Conservation (phyloP, 1,140 invertebrate genomes). For the Berghia stephanieae region DNA sequence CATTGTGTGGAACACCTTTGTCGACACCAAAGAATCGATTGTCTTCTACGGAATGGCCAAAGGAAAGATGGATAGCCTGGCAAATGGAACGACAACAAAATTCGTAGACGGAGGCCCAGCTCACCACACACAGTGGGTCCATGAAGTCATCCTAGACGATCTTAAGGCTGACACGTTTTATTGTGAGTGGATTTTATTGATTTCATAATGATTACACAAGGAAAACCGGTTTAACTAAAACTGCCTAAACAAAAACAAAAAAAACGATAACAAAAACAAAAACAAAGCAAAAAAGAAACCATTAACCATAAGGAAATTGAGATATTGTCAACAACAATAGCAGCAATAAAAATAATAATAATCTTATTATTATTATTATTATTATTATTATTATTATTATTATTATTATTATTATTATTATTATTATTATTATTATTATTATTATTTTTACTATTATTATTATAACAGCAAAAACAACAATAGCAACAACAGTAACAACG, state of each 20-base stretch:
- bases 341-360: too few species aligned
- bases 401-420: too few species aligned
- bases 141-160: slow-evolving; percentile 74
- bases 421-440: too few species aligned
- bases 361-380: background rate
- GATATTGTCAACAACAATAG: background rate
- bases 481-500: too few species aligned
- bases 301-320: background rate
- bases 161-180: slow-evolving; percentile 74
- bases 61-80: slow-evolving; percentile 42
- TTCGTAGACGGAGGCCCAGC: slow-evolving; percentile 84
- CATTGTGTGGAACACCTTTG: slow-evolving; percentile 89
- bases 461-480: too few species aligned
- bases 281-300: too few species aligned
- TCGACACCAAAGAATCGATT: slow-evolving; percentile 74
- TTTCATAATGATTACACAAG: too few species aligned
- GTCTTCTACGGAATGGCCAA: slow-evolving; percentile 78
- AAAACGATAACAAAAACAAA: too few species aligned
- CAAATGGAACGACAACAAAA: slow-evolving; percentile 72
- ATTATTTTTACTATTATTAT: too few species aligned
- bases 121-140: slow-evolving; percentile 81
- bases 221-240: too few species aligned
- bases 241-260: too few species aligned
- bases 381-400: too few species aligned
- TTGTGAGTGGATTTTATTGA: slow-evolving; percentile 71